Conservation (phyloP, 1,140 invertebrate genomes). For the Diprion similis region DNA sequence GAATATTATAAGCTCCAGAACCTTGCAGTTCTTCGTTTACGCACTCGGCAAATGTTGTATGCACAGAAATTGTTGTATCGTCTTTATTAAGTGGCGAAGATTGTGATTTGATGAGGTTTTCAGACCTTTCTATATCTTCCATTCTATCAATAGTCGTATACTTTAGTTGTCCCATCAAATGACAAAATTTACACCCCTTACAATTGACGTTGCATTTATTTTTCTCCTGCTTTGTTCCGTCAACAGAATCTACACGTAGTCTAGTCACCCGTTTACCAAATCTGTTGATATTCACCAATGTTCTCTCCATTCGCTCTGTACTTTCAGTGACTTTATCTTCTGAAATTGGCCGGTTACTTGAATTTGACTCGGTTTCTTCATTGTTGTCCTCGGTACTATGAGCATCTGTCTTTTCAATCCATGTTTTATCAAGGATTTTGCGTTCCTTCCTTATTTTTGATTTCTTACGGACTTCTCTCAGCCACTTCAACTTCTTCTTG, state of each 20-base stretch:
- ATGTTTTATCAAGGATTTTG: slow-evolving; percentile 26
- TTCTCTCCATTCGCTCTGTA: background rate
- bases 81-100: background rate
- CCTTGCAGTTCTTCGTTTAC: background rate
- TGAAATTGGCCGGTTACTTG: slow-evolving; percentile 22
- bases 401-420: slow-evolving; percentile 37
- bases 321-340: slow-evolving; percentile 32
- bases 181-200: too few species aligned
- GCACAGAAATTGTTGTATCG: background rate
- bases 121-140: background rate
- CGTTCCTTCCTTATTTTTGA: slow-evolving; percentile 22
- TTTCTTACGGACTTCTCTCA: slow-evolving; percentile 31
- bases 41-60: background rate
- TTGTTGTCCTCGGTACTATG: slow-evolving; percentile 36
- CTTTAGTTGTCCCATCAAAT: too few species aligned
- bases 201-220: too few species aligned
- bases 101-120: background rate
- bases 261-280: background rate
- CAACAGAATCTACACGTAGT: background rate
- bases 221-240: background rate
- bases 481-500: slow-evolving; percentile 35
- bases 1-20: background rate
- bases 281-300: background rate
- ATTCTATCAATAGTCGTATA: too few species aligned
- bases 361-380: slow-evolving; percentile 21